A percentile compares a stretch with the other conserved stretches of the same genome.
phyloP scores from a whole-genome alignment of 2,797 vertebrate species.

The Euphonia xanthogaster region DNA sequence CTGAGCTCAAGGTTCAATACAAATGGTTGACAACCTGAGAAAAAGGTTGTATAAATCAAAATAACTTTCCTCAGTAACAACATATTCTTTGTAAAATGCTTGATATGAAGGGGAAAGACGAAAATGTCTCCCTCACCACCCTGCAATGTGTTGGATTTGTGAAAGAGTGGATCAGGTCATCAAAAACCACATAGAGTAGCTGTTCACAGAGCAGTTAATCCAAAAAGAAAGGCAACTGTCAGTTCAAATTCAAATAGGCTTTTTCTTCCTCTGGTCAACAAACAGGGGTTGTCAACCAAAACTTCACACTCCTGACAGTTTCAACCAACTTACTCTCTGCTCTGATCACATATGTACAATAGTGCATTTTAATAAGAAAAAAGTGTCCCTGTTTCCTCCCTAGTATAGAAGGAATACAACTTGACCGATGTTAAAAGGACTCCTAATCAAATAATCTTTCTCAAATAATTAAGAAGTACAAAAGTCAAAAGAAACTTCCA shows the following conservation, averaged over 20 bases:
- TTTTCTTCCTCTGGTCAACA: neutral
- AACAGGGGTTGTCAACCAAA: neutral
- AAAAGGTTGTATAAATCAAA: neutral
- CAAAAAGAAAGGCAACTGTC: neutral
- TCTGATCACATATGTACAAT: neutral
- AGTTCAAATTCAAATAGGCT: neutral
- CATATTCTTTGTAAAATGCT: neutral
- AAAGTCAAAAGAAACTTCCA: neutral
- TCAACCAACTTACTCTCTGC: neutral
- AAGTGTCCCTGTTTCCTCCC: neutral
- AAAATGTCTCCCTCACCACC: neutral
- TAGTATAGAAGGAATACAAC: neutral
- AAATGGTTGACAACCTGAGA: neutral
- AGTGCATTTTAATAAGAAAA: neutral
- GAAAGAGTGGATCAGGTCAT: neutral
- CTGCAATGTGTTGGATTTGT: neutral
- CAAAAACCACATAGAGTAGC: neutral
- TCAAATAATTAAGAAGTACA: neutral
- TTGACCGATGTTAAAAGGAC: neutral
- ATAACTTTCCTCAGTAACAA: neutral
- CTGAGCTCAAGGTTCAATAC: neutral
- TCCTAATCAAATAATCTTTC: neutral
- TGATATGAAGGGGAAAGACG: neutral
- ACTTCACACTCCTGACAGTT: neutral
- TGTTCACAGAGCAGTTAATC: neutral